Base-by-base conservation (phyloP, 2,113 vertebrate species). In the Scomber scombrus region DNA sequence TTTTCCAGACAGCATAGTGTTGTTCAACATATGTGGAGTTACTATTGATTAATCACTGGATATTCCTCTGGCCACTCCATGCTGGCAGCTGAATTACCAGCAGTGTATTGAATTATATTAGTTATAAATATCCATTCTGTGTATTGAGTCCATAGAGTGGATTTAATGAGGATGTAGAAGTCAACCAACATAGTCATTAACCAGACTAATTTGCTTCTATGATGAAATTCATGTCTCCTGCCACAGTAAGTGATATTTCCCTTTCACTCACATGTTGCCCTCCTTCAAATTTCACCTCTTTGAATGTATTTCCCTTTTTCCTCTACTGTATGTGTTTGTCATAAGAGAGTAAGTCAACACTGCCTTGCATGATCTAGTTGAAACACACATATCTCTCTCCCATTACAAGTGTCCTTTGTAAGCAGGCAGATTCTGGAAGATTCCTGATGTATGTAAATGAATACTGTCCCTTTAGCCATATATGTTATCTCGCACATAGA, bases 301-400 rank as follows among this genome's bases (percentile, higher is more conserved):
- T 54, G n/a, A 43, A 49, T 31, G 45, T 31, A 63, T 75, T 76
- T 71, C 75, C 55, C 47, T 34, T 54, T 69, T 21, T n/a, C 12
- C 46, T 56, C 54, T 15, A 71, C 45, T 78, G 69, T 31, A 40
- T 73, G 68, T 61, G 74, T 61, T 63, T 54, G 15, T 69, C 78
- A 82, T 71, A 81, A 84, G 64, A 84, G 43, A 82, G 90, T 90
- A 92, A 93, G 83, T 64, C 80, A 91, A 85, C 81, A 93, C 91
- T 85, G 61, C 71, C 56, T 63, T 29, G 71, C 60, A 62, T 81
- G 85, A 83, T 84, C 82, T 80, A 21, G 73, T 82, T 87, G 81
- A 75, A 78, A 89, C 73, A 80, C 71, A 78, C 68, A 56, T 10
- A 66, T 62, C 71, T 89, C 75, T 90, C 91, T 93, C 88, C 69